Evolutionary conservation across 2,113 vertebrate genomes (phyloP), one percentile per base, ranked within the genome.

Genomic region (Ochotona princeps): DNA sequence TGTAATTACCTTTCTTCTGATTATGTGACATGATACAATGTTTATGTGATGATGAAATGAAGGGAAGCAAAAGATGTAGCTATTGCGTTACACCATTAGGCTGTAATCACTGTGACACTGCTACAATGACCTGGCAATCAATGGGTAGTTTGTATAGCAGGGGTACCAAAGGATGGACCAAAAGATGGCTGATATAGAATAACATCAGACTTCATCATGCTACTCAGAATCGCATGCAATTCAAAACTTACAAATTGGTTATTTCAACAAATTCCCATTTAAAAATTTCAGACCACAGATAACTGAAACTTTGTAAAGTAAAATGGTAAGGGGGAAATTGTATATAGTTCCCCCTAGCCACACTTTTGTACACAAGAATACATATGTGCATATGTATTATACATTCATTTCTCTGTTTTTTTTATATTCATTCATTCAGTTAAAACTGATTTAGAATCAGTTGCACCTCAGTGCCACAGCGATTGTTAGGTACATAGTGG

Each of bases 401-500:
- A 44, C 6, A 44, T 44, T 44, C 38, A 44, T 44, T 44, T 6
- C 38, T 44, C 38, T 44, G 38, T 44, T 18, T 83, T 66, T 28
- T 47, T 51, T 75, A 44, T 25, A 86, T 38, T 92, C n/a, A 76
- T 84, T 88, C 51, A 88, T 35, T 74, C 30, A 92, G 6, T 66
- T 51, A 86, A 80, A 91, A 54, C 1, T 74, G 91, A 83, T 15
- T 87, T 61, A 92, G 35, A 60, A 88, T 86, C 60, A 85, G 49
- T 87, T 85, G 88, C 65, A 18, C 44, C 28, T 12, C 75, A 93
- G 44, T 15, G 38, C 15, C 32, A 30, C 73, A 20, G 28, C 67
- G 60, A 74, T 79, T 92, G 51, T 66, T 88, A 85, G 23, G 57
- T 79, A 10, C 35, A 66, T 2, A 32, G 18, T 54, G 14, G 8